Evolutionary conservation across 1,140 invertebrate genomes (phyloP), one percentile per base, ranked within the genome.

Genomic region (Drosophila saltans): DNA sequence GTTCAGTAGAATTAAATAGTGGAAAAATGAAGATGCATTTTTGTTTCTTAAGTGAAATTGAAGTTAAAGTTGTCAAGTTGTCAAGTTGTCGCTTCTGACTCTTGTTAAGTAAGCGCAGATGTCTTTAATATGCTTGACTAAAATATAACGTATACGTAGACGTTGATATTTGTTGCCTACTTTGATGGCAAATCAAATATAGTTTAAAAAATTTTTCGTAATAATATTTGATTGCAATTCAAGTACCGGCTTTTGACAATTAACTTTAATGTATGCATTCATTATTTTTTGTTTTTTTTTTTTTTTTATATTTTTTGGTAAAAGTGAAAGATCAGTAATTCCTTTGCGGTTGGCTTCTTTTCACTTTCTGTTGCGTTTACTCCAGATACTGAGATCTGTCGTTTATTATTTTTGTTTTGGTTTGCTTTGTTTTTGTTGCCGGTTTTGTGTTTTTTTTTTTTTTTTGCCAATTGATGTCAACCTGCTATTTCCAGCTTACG

Each of bases 391-490:
- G 33, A 26, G 26, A 52, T 52, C 45, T 52, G 21, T 3, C 8
- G 45, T 24, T 52, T 10, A 52, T 26, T 26, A 8, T 52, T 24
- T 21, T 26, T 52, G 45, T 48, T 48, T 16, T 21, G 11, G 6
- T 48, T 48, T 45, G 16, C 16, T 3, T 45, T 48, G 5, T 40
- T 40, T 11, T 40, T 40, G 10, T 48, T 1, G 0, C 16, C 16
- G 16, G 43, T 45, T 45, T n/a, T 16, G 16, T 16, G 1, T 45
- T 45, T 16, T 16, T 16, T 16, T 45, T 45, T 45, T 45, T 45
- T 45, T 48, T 48, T 21, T 52, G 45, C 45, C 45, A 52, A 52
- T 52, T 52, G 45, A 52, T 52, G 45, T 52, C 45, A 52, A 52
- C 45, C 45, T 52, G 45, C 45, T 52, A 52, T 26, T 52, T 26